Evolutionary conservation across 2,888 invertebrate genomes (phyloP).

Genomic region (Caenorhabditis japonica): DNA sequence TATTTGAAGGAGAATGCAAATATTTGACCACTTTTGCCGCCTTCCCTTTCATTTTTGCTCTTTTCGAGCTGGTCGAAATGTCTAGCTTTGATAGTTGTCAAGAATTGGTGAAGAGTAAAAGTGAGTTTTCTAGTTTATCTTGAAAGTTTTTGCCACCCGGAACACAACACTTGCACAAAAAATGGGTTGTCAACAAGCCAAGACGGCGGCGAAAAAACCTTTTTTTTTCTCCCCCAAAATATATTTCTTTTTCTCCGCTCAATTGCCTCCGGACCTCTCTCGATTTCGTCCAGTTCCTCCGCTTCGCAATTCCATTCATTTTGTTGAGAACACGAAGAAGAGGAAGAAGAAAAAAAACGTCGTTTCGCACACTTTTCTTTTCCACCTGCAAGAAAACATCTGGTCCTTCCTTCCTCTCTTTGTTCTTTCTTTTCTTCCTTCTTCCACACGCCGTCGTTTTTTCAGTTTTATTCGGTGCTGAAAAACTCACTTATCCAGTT

Average conservation of each 20-base stretch:
- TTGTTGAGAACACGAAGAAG: no score
- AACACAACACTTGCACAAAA: no score
- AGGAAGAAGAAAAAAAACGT: no score
- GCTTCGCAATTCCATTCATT: not conserved
- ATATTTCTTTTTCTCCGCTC: not conserved
- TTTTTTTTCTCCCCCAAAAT: not conserved
- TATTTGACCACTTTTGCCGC: conserved; percentile 34
- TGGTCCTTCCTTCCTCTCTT: no score
- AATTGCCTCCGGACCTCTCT: not conserved
- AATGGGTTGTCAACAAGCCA: conserved; percentile 1
- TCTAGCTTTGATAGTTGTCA: not conserved
- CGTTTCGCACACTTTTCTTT: no score
- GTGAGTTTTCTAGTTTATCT: conserved; percentile 25
- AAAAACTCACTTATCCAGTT: no score
- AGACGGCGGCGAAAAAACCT: not conserved
- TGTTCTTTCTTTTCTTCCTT: no score
- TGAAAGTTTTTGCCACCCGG: no score
- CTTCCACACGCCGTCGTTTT: no score
- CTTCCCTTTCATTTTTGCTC: not conserved
- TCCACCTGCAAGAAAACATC: no score
- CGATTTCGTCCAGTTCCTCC: not conserved
- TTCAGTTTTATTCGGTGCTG: no score
- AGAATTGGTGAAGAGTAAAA: conserved; percentile 18
- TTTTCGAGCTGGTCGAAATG: conserved; percentile 2
- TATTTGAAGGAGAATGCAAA: conserved; percentile 38